phyloP scores from a whole-genome alignment of 2,888 invertebrate genomes.

The Chrysolina americana region DNA sequence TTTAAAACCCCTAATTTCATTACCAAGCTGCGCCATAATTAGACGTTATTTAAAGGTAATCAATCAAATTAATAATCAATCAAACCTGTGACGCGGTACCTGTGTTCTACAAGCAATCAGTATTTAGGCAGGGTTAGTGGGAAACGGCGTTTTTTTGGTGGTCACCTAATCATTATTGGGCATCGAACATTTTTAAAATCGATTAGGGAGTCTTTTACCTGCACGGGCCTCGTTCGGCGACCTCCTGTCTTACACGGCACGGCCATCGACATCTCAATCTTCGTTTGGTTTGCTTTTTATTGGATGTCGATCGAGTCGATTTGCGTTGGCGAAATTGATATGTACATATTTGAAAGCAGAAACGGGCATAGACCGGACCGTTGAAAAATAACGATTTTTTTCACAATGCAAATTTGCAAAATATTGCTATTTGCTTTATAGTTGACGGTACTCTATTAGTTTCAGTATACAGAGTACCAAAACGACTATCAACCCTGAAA shows the following conservation, averaged over 20 bases:
- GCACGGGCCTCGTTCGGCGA: slow-evolving; percentile 42
- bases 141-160: slow-evolving; percentile 55
- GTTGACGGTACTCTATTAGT: too few relatives aligned
- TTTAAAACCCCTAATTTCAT: slow-evolving; percentile 55
- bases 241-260: slow-evolving; percentile 61
- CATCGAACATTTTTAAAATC: slow-evolving; percentile 64
- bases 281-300: slow-evolving; percentile 48
- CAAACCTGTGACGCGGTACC: slow-evolving; percentile 57
- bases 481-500: too few relatives aligned
- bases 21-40: slow-evolving; percentile 55
- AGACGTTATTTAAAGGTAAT: slow-evolving; percentile 59
- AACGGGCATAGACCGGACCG: too few relatives aligned
- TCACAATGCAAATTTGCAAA: too few relatives aligned
- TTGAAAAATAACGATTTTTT: too few relatives aligned
- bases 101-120: slow-evolving; percentile 36
- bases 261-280: slow-evolving; percentile 57
- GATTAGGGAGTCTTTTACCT: slow-evolving; percentile 62
- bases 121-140: slow-evolving; percentile 49
- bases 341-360: slow-evolving; percentile 7
- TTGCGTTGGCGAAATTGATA: slow-evolving; percentile 23
- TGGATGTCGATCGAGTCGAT: slow-evolving; percentile 33
- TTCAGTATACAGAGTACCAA: too few relatives aligned
- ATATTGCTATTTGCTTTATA: too few relatives aligned
- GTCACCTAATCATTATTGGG: slow-evolving; percentile 60
- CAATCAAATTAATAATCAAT: slow-evolving; percentile 61